Evolutionary conservation across 1,140 invertebrate species (phyloP).

Genomic region (Armadillidium nasatum): DNA sequence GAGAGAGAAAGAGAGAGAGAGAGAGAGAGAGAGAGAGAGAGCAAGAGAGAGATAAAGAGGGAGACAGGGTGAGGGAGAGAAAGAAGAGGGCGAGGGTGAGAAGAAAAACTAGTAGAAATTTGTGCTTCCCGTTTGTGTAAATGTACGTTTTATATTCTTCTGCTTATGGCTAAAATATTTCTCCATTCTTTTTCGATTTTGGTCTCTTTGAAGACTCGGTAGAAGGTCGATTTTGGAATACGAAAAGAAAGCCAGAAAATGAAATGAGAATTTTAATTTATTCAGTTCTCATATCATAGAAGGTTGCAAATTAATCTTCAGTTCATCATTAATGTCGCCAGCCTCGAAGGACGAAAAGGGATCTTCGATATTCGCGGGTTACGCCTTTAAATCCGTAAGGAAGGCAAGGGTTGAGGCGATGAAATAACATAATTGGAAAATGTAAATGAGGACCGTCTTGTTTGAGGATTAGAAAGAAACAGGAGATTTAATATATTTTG

Average conservation of each 20-base stretch:
- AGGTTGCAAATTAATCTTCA: slow-evolving; percentile 43
- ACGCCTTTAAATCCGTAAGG: slow-evolving; percentile 22
- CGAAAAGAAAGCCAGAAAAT: slow-evolving; percentile 30
- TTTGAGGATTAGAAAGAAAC: slow-evolving; percentile 43
- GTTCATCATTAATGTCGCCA: slow-evolving; percentile 40
- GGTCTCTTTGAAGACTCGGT: too few relatives aligned
- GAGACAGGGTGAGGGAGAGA: too few relatives aligned
- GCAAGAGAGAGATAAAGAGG: too few relatives aligned
- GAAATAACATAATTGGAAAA: slow-evolving; percentile 44
- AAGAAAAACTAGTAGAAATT: slow-evolving; percentile 26
- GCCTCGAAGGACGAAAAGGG: slow-evolving; percentile 24
- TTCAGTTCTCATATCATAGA: slow-evolving; percentile 43
- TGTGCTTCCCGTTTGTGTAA: slow-evolving; percentile 37
- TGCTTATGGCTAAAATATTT: neutral
- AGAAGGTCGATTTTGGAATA: too few relatives aligned
- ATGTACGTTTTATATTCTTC: slow-evolving; percentile 40
- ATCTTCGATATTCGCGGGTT: slow-evolving; percentile 14
- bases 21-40: too few relatives aligned
- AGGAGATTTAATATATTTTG: slow-evolving; percentile 44
- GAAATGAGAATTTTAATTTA: slow-evolving; percentile 44
- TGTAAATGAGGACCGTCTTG: slow-evolving; percentile 42
- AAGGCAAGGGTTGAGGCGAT: slow-evolving; percentile 36
- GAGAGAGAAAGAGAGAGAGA: too few relatives aligned
- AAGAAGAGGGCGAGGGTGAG: too few relatives aligned
- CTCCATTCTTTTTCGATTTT: too few relatives aligned